Evolutionary conservation across 92 coral and sea anemone genomes (phyloP), one percentile per base, ranked within the genome.

Genomic region (Actinernus sp.): DNA sequence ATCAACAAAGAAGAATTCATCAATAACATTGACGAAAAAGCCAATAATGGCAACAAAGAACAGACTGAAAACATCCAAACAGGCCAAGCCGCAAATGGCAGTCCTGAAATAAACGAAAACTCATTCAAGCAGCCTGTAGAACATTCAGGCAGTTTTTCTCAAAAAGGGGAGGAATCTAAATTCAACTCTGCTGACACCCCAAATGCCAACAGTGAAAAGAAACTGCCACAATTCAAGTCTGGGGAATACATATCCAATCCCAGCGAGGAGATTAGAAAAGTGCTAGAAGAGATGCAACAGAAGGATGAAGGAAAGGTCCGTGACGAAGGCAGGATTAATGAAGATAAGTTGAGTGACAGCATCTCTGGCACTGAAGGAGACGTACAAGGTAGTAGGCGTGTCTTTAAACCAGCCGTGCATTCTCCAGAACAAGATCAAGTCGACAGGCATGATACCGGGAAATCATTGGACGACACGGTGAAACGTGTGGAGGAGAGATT

Each of bases 161-260:
- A n/a, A n/a, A n/a, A n/a, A n/a, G n/a, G n/a, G n/a, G n/a, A n/a
- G n/a, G n/a, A n/a, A n/a, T n/a, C n/a, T n/a, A n/a, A n/a, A n/a
- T n/a, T n/a, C n/a, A n/a, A n/a, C n/a, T n/a, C n/a, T n/a, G n/a
- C n/a, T n/a, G n/a, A n/a, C n/a, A n/a, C 14, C 41, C 7, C 41
- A 36, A 64, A 21, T 32, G 24, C 49, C n/a, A 60, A 14, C 21
- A 44, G 40, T 10, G 58, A 40, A 5, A 70, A 70, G 56, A 70
- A 55, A 16, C 66, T 55, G 12, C 78, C 78, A 2, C 55, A 57
- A 48, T 70, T 70, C 48, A 31, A 39, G 8, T 39, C 50, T 38
- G 78, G 78, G 5, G 56, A 70, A 36, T 70, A 57, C 57, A 57
- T 70, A 38, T 55, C 75, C 1, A 6, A 49, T 22, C 62, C 75